Percentiles rank a stretch among this genome's conserved stretches.
Evolutionary conservation across 2,888 invertebrate genomes (phyloP).

Genomic region (Spilarctia lutea): DNA sequence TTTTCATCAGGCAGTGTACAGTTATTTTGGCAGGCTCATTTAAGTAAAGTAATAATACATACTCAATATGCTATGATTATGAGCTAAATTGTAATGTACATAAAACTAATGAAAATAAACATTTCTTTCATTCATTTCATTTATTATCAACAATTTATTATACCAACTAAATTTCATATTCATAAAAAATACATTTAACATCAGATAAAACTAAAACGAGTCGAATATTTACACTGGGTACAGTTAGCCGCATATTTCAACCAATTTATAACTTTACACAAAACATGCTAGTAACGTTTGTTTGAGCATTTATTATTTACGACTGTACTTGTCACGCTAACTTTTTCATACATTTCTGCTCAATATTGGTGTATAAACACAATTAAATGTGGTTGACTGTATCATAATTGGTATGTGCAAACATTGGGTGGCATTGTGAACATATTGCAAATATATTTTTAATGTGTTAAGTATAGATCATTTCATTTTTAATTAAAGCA

Average conservation of each 20-base stretch:
- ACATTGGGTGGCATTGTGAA: slow-evolving; percentile 15
- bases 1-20: too few species aligned
- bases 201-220: slow-evolving; percentile 48
- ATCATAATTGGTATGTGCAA: slow-evolving; percentile 42
- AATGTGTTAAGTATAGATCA: background rate
- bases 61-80: background rate
- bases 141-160: background rate
- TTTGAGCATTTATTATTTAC: slow-evolving; percentile 46
- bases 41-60: too few species aligned
- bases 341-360: slow-evolving; percentile 37
- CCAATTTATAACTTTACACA: slow-evolving; percentile 67
- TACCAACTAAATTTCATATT: slow-evolving; percentile 9
- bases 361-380: slow-evolving; percentile 40
- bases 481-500: background rate
- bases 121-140: background rate
- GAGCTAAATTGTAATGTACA: background rate
- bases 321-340: slow-evolving; percentile 40
- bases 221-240: slow-evolving; percentile 46
- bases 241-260: slow-evolving; percentile 59
- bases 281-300: slow-evolving; percentile 41
- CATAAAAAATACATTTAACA: slow-evolving; percentile 36
- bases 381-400: slow-evolving; percentile 47
- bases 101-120: background rate
- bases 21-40: too few species aligned
- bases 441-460: background rate